A percentile compares a stretch with the other conserved stretches of the same genome.
phyloP scores from a whole-genome alignment of 2,113 vertebrate species.

The Athene noctua region DNA sequence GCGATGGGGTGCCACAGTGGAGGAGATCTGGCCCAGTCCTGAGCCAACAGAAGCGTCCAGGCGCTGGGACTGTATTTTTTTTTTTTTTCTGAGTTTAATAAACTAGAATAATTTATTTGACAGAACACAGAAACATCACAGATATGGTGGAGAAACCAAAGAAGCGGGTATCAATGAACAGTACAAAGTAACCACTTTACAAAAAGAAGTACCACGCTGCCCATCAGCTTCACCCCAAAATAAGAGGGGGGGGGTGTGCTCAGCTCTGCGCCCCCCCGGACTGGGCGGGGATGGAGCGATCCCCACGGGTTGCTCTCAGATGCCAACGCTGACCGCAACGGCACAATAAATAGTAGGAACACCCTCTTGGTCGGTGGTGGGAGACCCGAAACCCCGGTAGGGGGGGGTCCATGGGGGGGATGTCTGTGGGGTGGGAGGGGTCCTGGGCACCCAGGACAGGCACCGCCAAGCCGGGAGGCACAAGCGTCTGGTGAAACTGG shows the following conservation, averaged over 20 bases:
- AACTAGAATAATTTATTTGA: slow-evolving; percentile 79
- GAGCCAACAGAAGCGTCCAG: neutral
- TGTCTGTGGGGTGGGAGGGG: neutral
- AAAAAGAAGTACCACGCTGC: slow-evolving; percentile 57
- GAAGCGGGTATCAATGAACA: slow-evolving; percentile 31
- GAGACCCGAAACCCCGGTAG: neutral
- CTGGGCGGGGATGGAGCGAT: neutral
- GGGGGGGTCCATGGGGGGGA: neutral
- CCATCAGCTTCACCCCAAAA: neutral
- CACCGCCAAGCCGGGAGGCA: neutral
- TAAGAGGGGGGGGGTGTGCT: neutral
- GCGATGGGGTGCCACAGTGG: rapidly evolving
- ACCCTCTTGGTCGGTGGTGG: neutral
- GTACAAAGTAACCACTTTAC: slow-evolving; percentile 67
- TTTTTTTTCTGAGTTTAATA: slow-evolving; percentile 66
- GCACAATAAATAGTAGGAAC: neutral
- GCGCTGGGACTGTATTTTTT: neutral
- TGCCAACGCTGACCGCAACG: neutral
- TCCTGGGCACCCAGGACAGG: neutral
- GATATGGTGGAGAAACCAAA: slow-evolving; percentile 62
- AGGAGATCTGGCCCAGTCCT: neutral
- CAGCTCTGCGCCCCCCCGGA: neutral
- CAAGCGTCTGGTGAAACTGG: neutral
- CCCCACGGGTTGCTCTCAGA: neutral
- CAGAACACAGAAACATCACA: slow-evolving; percentile 67